Percentiles rank a stretch among this genome's conserved stretches.
Evolutionary conservation across 1,140 invertebrate genomes (phyloP).

Genomic region (Bombus confusus): DNA sequence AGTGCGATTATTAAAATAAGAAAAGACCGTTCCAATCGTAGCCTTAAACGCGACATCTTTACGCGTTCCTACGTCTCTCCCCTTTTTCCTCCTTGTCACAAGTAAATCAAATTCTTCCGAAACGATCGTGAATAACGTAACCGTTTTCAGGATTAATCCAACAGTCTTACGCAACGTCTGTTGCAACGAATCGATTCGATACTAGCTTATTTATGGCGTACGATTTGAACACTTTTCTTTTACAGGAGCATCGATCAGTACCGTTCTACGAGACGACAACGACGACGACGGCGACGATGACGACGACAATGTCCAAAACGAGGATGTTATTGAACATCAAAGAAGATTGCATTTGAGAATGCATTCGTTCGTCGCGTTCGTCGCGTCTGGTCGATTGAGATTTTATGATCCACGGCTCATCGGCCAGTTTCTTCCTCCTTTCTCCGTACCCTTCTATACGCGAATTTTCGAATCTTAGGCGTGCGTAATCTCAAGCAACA

Average conservation of each 20-base stretch:
- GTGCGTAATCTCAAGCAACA: conserved; percentile 17
- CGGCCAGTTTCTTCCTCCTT: background rate
- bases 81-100: background rate
- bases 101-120: background rate
- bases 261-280: conserved; percentile 28
- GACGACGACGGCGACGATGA: background rate
- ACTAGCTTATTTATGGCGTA: background rate
- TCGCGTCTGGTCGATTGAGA: background rate
- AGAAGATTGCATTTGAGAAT: background rate
- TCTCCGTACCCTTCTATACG: background rate
- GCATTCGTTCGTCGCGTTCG: background rate
- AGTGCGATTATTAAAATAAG: background rate
- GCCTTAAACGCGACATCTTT: too few species aligned
- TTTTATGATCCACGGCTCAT: background rate
- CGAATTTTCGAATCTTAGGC: background rate
- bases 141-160: too few species aligned
- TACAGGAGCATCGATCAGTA: conserved; percentile 17
- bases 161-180: background rate
- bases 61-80: background rate
- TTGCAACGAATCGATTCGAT: background rate
- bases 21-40: background rate
- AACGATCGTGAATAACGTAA: too few species aligned
- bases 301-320: background rate
- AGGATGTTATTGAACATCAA: background rate
- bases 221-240: background rate